Evolutionary conservation across 2,113 vertebrate genomes (phyloP), one percentile per base, ranked within the genome.

Genomic region (Serilophus lunatus): DNA sequence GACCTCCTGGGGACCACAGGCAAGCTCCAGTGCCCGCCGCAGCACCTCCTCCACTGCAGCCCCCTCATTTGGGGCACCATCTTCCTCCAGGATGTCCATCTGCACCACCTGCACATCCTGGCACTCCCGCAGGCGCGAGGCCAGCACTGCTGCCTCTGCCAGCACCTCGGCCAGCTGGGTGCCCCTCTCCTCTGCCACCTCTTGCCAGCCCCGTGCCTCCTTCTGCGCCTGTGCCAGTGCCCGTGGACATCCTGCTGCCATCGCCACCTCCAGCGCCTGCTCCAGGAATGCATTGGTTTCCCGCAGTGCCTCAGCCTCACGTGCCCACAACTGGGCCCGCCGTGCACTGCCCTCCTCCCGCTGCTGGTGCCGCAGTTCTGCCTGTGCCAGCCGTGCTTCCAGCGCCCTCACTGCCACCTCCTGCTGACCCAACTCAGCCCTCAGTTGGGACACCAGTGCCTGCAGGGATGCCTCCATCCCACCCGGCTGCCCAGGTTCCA

Each of bases 241-340:
- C 31, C 22, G 64, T 0, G 18, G 17, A n/a, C 24, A 45, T 29
- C 85, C 40, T 2, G 70, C 63, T 19, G 44, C 61, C 29, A n/a
- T 59, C 3, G 66, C 66, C 3, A 42, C 76, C 25, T 20, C 82
- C 92, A 95, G 82, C 1, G 51, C 79, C 61, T 1, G 82, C 35
- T 31, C 23, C 56, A 96, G 91, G 82, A 96, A 96, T 38, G 10
- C 0, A 10, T 93, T 96, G 91, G 88, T 90, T 49, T 95, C 94
- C 71, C 82, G 57, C 71, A 96, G 82, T 0, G 88, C 94, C 57
- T 96, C 96, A 0, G 45, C 86, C 79, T 96, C 82, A 0, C 0
- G 82, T 10, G 82, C 96, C 94, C 4, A 53, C n/a, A 90, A 66
- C 75, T 12, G 49, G 16, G 57, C 88, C 59, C 2, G 24, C 47